Conservation (phyloP, 2,888 invertebrate genomes). For the Meandrusa payeni region DNA sequence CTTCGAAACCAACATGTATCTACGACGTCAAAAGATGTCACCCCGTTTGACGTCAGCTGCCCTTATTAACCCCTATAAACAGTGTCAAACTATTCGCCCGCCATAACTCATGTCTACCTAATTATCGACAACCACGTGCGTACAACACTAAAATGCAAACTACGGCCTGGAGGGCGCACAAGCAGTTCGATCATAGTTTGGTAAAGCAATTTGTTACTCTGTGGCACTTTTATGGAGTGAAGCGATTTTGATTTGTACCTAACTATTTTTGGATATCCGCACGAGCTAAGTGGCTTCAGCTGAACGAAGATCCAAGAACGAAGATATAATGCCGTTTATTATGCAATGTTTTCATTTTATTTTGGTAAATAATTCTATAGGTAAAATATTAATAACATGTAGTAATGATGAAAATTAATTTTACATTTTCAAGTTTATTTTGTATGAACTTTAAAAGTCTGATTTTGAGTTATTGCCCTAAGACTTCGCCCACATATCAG, state of each 20-base stretch:
- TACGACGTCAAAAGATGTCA: constrained; percentile 17
- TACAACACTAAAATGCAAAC: constrained; percentile 17
- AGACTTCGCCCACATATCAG: no score
- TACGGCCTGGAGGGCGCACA: constrained; percentile 31
- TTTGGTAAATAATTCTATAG: no score
- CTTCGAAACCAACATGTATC: constrained; percentile 8
- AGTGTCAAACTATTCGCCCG: constrained; percentile 45
- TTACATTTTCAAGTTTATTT: no score
- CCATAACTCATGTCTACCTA: constrained; percentile 63
- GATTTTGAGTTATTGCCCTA: no score
- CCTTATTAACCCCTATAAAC: constrained; percentile 67
- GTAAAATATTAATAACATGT: no score
- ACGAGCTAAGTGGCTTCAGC: constrained; percentile 35
- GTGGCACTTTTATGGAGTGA: constrained; percentile 46
- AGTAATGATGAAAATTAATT: no score
- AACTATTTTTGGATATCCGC: constrained; percentile 58
- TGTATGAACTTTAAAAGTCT: no score
- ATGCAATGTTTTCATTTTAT: no score
- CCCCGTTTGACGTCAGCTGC: constrained; percentile 43
- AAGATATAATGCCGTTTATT: no score
- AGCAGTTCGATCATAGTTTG: constrained; percentile 28
- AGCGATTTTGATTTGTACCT: constrained; percentile 52
- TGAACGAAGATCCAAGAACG: constrained; percentile 44
- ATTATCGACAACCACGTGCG: constrained; percentile 50
- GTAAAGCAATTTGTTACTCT: constrained; percentile 52